Conservation (phyloP, 37 sponge, comb jelly and placozoan genomes). For the Tethya wilhelma region DNA sequence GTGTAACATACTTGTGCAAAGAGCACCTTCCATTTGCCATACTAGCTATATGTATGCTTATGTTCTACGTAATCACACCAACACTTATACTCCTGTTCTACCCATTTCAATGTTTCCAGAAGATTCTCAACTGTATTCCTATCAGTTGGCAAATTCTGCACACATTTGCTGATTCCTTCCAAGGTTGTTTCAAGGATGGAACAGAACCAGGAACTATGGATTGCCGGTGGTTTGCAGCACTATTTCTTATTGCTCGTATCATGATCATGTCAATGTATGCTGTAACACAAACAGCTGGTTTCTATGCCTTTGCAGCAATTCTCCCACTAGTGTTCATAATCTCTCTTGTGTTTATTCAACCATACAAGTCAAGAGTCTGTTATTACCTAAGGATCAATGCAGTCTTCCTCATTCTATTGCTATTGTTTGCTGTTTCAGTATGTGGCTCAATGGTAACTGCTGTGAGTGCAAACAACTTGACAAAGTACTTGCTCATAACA, state of each 20-base stretch:
- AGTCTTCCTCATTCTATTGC: not conserved
- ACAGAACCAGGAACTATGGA: not conserved
- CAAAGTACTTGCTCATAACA: no score
- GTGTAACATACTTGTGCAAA: not conserved
- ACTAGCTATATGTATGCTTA: not conserved
- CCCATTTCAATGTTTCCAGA: not conserved
- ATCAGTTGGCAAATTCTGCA: not conserved
- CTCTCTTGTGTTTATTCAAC: not conserved
- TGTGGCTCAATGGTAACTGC: no score
- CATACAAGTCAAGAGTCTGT: not conserved
- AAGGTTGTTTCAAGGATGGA: slow-evolving; percentile 12
- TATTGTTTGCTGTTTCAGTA: no score
- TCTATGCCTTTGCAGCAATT: not conserved
- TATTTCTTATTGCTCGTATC: not conserved
- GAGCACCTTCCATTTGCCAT: not conserved
- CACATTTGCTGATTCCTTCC: not conserved
- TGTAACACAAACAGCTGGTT: not conserved
- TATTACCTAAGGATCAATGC: not conserved
- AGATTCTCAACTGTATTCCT: not conserved
- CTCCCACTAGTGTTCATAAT: not conserved
- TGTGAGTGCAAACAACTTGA: no score
- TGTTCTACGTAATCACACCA: not conserved
- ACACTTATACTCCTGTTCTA: not conserved
- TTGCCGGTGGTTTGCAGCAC: not conserved
- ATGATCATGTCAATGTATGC: not conserved